phyloP scores from a whole-genome alignment of 2,888 invertebrate species.

The Cryptophagus acutangulus region DNA sequence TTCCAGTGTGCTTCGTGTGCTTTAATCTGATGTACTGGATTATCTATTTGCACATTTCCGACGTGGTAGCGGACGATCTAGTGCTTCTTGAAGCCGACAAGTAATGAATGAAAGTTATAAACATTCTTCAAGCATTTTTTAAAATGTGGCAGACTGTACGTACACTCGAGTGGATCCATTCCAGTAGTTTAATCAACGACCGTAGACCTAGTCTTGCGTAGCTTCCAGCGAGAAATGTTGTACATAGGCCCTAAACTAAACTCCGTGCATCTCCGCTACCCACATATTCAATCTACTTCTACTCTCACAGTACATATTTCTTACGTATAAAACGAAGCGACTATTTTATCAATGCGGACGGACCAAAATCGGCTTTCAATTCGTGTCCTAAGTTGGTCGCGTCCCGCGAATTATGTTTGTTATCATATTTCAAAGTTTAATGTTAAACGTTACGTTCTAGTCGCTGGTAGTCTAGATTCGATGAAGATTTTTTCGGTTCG shows the following conservation, averaged over 20 bases:
- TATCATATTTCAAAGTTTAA: slow-evolving; percentile 20
- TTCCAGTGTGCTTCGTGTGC: slow-evolving; percentile 97
- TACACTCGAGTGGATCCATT: slow-evolving; percentile 34
- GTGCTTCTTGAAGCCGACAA: slow-evolving; percentile 71
- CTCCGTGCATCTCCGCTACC: slow-evolving; percentile 14
- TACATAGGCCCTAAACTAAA: slow-evolving; percentile 18
- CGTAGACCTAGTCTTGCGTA: slow-evolving; percentile 30
- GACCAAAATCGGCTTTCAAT: too few species aligned
- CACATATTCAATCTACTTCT: slow-evolving; percentile 6
- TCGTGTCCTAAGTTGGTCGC: slow-evolving; percentile 1
- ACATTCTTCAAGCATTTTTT: slow-evolving; percentile 35
- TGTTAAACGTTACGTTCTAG: slow-evolving; percentile 29
- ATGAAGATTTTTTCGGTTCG: slow-evolving; percentile 7
- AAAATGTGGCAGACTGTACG: slow-evolving; percentile 28
- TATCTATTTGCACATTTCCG: slow-evolving; percentile 92
- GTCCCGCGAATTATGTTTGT: slow-evolving; percentile 3
- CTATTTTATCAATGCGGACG: too few species aligned
- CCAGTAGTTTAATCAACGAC: slow-evolving; percentile 36
- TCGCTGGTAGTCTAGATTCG: slow-evolving; percentile 31
- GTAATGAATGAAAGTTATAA: slow-evolving; percentile 49
- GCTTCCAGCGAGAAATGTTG: slow-evolving; percentile 35
- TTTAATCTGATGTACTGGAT: slow-evolving; percentile 99
- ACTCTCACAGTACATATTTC: too few species aligned
- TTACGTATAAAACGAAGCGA: too few species aligned
- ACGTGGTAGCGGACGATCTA: slow-evolving; percentile 91